Evolutionary conservation across 2,797 vertebrate genomes (phyloP), one percentile per base, ranked within the genome.

Genomic region (Sitta carolinensis): DNA sequence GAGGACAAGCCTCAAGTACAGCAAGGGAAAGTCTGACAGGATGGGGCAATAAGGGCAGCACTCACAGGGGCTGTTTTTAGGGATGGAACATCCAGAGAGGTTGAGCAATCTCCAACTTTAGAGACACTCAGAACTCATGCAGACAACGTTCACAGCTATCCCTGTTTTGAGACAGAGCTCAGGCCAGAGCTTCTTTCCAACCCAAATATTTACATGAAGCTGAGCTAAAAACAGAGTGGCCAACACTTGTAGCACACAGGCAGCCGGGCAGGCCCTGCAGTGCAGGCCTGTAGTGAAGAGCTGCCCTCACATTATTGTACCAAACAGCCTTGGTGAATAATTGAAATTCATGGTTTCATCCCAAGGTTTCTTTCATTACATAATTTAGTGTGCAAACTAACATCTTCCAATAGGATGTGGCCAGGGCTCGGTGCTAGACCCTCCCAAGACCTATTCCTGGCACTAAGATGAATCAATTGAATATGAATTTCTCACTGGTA

Each of bases 171-270:
- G 72, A 34, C 8, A 7, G 59, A 77, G 74, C 72, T 84, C 70
- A 76, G 23, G 63, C 27, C 84, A 40, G 69, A 66, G 52, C 52
- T 85, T 66, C 64, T 42, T 77, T 89, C 84, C 92, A 94, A 87
- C 19, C 64, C 78, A 94, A 95, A 95, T 92, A 94, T 93, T 96
- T 94, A 87, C 32, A 52, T 2, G 50, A 85, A 79, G 36, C 81
- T 77, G 45, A 80, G 77, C 77, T 19, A n/a, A 93, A 95, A 92
- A 23, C 30, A 61, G 66, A 75, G 55, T 4, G 27, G 23, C 66
- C 48, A 52, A 10, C 16, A 42, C 34, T 67, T 27, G 30, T 4
- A 32, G 55, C 5, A 30, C 10, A 13, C 42, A 75, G 54, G 38
- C 77, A 84, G 43, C 30, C 43, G 36, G 10, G 3, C 59, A 47